A percentile compares a stretch with the other conserved stretches of the same genome.
These are phyloP conservation scores for Urechis unicinctus DNA, from an alignment of 2,888 invertebrate species.

Conservation along the genomic window DNA sequence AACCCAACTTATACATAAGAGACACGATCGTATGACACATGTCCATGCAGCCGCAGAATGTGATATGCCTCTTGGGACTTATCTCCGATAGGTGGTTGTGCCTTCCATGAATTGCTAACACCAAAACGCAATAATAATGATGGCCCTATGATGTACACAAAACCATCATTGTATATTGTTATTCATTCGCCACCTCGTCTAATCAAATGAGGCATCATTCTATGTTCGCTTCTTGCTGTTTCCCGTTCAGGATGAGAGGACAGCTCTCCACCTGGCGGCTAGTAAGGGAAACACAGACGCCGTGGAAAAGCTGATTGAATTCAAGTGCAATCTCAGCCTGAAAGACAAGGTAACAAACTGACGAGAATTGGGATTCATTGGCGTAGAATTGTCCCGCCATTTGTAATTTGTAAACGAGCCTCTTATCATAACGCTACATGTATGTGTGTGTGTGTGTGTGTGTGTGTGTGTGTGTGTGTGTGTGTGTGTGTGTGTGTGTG, in stretches of 20 bases:
- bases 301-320: constrained; percentile 57
- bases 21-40: no score
- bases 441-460: constrained; percentile 5
- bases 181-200: no score
- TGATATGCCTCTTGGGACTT: no score
- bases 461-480: constrained; percentile 8
- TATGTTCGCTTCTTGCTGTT: no score
- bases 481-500: constrained; percentile 10
- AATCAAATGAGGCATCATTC: no score
- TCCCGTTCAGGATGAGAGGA: constrained; percentile 64
- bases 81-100: no score
- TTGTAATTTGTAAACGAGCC: no score
- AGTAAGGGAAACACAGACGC: constrained; percentile 66
- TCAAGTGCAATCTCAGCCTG: constrained; percentile 63
- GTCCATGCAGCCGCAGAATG: no score
- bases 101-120: no score
- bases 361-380: neutral
- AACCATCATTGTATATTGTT: neutral
- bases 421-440: neutral
- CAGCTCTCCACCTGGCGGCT: constrained; percentile 71
- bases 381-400: no score
- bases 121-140: no score
- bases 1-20: no score
- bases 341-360: constrained; percentile 62
- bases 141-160: neutral